Conservation (phyloP, 2,797 vertebrate species). For the Numenius phaeopus region DNA sequence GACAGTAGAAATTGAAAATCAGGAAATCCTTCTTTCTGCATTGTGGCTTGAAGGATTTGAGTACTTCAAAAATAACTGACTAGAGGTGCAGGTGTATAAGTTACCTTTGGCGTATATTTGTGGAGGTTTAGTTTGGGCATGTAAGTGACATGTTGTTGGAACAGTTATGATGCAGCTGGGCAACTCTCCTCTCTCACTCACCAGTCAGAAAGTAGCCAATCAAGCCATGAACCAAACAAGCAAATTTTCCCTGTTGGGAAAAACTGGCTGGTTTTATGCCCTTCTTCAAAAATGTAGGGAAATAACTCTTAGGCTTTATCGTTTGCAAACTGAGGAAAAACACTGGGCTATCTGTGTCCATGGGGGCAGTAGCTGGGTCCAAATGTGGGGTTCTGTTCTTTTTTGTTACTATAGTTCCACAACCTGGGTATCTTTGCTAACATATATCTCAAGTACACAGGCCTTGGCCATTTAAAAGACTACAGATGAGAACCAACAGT, state of each 20-base stretch:
- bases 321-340: background rate
- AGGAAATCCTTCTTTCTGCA: background rate
- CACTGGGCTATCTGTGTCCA: background rate
- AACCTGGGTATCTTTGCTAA: background rate
- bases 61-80: background rate
- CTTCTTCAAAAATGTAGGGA: background rate
- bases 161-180: background rate
- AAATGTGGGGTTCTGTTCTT: background rate
- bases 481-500: background rate
- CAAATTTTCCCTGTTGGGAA: background rate
- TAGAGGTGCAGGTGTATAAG: background rate
- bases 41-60: background rate
- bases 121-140: background rate
- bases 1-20: background rate
- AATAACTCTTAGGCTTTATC: background rate
- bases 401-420: background rate
- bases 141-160: too few species aligned
- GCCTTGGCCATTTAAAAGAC: background rate
- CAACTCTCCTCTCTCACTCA: background rate
- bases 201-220: background rate
- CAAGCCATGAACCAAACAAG: background rate
- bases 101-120: background rate
- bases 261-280: background rate
- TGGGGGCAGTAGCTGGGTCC: background rate
- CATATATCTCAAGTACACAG: background rate